Conservation (phyloP, 2,797 vertebrate genomes). For the Simalia tracyae region DNA sequence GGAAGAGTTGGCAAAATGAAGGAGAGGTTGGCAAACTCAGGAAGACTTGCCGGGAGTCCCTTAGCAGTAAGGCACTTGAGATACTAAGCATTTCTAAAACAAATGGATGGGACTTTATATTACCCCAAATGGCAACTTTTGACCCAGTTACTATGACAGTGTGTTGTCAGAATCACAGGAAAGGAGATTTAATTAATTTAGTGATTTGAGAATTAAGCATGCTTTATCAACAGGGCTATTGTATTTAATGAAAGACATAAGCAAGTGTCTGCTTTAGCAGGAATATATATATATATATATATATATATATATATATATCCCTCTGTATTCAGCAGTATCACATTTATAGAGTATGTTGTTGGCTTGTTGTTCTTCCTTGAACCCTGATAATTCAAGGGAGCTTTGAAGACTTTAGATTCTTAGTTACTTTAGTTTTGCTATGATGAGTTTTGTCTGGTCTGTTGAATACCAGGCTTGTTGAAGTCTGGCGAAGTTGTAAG, state of each 20-base stretch:
- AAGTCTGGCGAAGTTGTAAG: background rate
- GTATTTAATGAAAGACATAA: background rate
- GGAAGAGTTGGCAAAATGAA: background rate
- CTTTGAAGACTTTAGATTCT: background rate
- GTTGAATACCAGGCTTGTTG: background rate
- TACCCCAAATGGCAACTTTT: background rate
- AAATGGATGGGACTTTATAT: background rate
- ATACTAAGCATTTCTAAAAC: background rate
- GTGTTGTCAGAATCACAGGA: too few species aligned
- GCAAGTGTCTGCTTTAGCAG: background rate
- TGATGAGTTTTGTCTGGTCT: background rate
- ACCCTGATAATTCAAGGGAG: background rate
- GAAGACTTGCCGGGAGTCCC: background rate
- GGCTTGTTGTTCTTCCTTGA: background rate
- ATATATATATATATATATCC: too few species aligned
- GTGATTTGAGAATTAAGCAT: background rate
- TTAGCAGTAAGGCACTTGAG: background rate
- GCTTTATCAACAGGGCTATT: background rate
- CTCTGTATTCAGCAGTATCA: background rate
- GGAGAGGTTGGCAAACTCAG: background rate
- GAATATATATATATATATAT: too few species aligned
- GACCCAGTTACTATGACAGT: too few species aligned
- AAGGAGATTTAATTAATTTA: background rate
- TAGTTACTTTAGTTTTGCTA: background rate
- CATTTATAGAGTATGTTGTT: background rate